Evolutionary conservation across 2,888 invertebrate genomes (phyloP), one percentile per base, ranked within the genome.

Genomic region (Plebejus argus): DNA sequence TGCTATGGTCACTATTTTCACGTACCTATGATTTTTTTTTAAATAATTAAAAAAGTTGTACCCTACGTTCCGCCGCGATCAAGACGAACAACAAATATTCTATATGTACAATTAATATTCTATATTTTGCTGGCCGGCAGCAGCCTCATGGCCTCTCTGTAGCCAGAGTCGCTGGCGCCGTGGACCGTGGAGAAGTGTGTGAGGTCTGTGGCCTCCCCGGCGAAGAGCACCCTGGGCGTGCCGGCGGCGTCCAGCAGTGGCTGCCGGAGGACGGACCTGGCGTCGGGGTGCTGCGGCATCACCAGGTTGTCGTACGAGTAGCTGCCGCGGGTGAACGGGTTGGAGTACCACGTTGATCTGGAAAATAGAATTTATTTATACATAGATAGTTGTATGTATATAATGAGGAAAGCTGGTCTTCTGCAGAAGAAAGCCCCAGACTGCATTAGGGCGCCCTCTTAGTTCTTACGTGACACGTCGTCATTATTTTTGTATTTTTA

Each of bases 161-260:
- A 92, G 0, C 97, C 97, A 0, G 95, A 93, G 81, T 96, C 96
- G 0, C 96, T 89, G 0, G 97, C 97, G 0, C 97, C 97, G 83
- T 97, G 97, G 0, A 96, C 96, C 0, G 97, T 97, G 0, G 96
- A 96, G 86, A 94, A 97, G 83, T 94, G 96, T 23, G 89, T 92
- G 0, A 76, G 58, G 1, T 90, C 83, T 0, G 95, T 95, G 0
- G 95, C 96, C 84, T 96, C 96, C 0, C 96, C 96, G 0, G 95
- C 95, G 87, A 96, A 96, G n/a, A 95, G 84, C 0, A 96, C 86
- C 0, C 92, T 86, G 20, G 94, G 95, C n/a, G 85, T 88, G 0
- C 92, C 93, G 56, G 87, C 85, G 6, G 85, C 83, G 83, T 94
- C 91, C 0, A 84, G 78, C 2, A 97, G 85, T 0, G 97, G 97